Conservation (phyloP, 2,888 invertebrate species). For the Amitus sp. region DNA sequence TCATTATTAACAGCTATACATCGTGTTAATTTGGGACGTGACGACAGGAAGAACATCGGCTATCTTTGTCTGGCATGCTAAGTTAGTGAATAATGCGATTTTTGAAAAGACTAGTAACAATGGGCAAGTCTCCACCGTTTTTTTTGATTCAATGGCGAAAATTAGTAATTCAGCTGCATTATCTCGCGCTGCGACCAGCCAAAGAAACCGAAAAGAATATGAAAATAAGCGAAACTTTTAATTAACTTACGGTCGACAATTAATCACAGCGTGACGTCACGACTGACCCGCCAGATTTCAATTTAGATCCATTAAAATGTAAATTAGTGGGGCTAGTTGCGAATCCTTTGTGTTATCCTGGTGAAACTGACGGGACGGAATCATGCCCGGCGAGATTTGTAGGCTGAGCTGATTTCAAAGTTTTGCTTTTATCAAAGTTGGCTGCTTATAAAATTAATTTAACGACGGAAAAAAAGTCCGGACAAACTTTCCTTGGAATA, state of each 20-base stretch:
- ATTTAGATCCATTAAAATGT: conserved; percentile 57
- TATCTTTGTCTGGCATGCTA: no score
- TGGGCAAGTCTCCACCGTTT: no score
- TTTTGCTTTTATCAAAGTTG: not conserved
- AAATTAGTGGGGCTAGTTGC: conserved; percentile 50
- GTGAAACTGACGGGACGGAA: not conserved
- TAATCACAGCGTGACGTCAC: conserved; percentile 36
- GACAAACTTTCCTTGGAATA: not conserved
- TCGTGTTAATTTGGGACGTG: no score
- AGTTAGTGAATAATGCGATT: no score
- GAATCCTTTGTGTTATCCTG: conserved; percentile 21
- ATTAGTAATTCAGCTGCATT: conserved; percentile 7
- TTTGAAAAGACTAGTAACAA: no score
- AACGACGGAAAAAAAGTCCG: not conserved
- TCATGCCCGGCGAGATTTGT: conserved; percentile 10
- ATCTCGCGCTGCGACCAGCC: not conserved
- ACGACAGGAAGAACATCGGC: no score
- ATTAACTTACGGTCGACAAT: conserved; percentile 39
- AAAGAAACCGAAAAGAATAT: conserved; percentile 9
- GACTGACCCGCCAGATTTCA: conserved; percentile 47
- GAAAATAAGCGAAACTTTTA: conserved; percentile 43
- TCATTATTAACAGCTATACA: no score
- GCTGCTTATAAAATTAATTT: not conserved
- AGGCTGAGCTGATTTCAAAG: not conserved
- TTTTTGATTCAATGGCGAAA: not conserved